Base-by-base conservation (phyloP, 2,797 vertebrate genomes). In the Mormyrus proboscirostris region DNA sequence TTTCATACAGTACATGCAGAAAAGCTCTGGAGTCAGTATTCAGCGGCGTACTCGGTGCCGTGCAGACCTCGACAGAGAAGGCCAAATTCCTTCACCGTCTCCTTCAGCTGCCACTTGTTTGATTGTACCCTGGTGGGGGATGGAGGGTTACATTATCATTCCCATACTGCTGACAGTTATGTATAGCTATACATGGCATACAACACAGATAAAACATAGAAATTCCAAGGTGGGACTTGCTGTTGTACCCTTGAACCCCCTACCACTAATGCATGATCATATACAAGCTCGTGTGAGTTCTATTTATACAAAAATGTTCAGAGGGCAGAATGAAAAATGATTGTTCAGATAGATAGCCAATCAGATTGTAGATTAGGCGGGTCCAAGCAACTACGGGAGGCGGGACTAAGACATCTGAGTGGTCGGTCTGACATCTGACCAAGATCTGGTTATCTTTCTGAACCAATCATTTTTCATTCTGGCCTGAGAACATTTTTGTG, bases 61-160 rank as follows among this genome's bases (percentile, higher is more conserved):
- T 99, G 99, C 90, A 99, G 97, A 87, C 98, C 98, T 93, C 98
- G 95, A 94, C 98, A 99, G 92, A 99, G 93, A 89, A 99, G 93
- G 0, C 98, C 99, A 94, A 99, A 99, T 92, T 99, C 99, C 94
- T 99, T 99, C 93, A 99, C 98, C 90, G 98, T 98, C 93, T 99
- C 99, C 95, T 98, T 99, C 94, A 99, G 96, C 90, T 97, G 96
- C 89, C 98, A 95, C 94, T 99, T 99, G 96, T 99, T 99, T 93
- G 99, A 97, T 90, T 98, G 96, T 93, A 99, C 99, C 95, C 99
- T 99, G 94, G 89, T 33, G 14, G 79, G 53, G 7, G 84, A 62
- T 62, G 76, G 87, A 57, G 19, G 86, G 84, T 14, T 51, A 55
- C 19, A 86, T 33, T 53, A 51, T 29, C 47, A 55, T 49, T 84